These are phyloP conservation scores for Rhodeus uyekii DNA, from an alignment of 2,797 vertebrate genomes.

Conservation along the genomic window DNA sequence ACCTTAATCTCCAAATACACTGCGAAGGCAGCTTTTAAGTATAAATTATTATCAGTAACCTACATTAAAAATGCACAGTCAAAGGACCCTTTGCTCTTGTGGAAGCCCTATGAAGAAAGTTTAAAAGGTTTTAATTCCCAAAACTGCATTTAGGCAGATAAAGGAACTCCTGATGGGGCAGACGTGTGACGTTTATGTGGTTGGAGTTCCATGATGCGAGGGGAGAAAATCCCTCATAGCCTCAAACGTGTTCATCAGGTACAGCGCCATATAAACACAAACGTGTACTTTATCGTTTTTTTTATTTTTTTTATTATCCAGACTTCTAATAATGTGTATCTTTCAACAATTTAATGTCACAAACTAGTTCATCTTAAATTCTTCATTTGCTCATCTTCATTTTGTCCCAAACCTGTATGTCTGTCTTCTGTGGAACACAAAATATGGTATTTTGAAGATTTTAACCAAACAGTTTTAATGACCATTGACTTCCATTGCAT, in stretches of 20 bases:
- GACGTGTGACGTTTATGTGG: neutral
- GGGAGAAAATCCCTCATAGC: neutral
- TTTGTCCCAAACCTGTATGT: no score
- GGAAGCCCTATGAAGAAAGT: neutral
- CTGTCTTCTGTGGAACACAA: no score
- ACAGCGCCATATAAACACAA: neutral
- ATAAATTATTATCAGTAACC: slow-evolving; percentile 30
- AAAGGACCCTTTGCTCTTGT: slow-evolving; percentile 8
- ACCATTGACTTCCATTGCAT: no score
- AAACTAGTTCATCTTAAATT: neutral
- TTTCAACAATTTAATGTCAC: neutral
- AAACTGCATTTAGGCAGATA: neutral
- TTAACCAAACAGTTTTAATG: neutral
- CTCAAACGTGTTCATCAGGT: neutral
- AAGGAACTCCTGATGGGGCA: neutral
- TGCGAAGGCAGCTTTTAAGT: neutral
- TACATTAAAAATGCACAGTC: slow-evolving; percentile 30
- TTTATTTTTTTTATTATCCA: neutral
- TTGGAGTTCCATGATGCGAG: neutral
- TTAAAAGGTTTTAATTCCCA: slow-evolving; percentile 15
- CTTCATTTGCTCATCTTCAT: no score
- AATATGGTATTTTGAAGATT: no score
- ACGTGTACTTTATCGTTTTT: neutral
- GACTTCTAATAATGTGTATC: no score
- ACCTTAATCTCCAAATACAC: neutral